Evolutionary conservation across 2,888 invertebrate species (phyloP).

Genomic region (Cyaniris semiargus): DNA sequence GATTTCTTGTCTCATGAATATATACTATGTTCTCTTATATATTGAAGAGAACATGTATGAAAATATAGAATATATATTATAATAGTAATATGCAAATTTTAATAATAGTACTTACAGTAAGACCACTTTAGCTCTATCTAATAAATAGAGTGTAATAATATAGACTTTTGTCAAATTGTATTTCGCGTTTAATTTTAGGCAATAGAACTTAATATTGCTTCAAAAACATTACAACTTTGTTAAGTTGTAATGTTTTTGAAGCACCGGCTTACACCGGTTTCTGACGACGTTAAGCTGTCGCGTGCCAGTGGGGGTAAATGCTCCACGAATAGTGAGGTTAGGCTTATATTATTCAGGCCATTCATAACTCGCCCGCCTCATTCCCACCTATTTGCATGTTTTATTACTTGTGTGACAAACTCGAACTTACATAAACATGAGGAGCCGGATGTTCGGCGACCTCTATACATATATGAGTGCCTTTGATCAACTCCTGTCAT

Average conservation of each 20-base stretch:
- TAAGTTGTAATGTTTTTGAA: too few species aligned
- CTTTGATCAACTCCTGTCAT: slow-evolving; percentile 26
- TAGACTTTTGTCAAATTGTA: background rate
- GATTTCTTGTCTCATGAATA: background rate
- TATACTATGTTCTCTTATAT: too few species aligned
- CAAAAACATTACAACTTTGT: background rate
- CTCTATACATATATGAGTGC: slow-evolving; percentile 27
- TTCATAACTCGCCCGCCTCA: slow-evolving; percentile 40
- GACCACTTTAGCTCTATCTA: too few species aligned
- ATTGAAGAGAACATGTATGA: too few species aligned
- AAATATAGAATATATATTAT: too few species aligned
- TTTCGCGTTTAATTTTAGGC: background rate
- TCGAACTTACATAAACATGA: slow-evolving; percentile 40
- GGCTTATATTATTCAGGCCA: slow-evolving; percentile 56
- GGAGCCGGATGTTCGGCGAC: slow-evolving; percentile 27
- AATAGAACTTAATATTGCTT: background rate
- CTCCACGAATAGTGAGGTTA: slow-evolving; percentile 47
- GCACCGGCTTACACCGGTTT: background rate
- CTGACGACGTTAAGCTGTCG: background rate
- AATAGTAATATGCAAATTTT: too few species aligned
- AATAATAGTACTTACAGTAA: too few species aligned
- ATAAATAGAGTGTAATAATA: background rate
- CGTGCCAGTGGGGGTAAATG: slow-evolving; percentile 29
- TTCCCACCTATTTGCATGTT: slow-evolving; percentile 43
- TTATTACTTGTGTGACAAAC: slow-evolving; percentile 42